Evolutionary conservation across 2,797 vertebrate species (phyloP).

Genomic region (Ptychadena robeensis): DNA sequence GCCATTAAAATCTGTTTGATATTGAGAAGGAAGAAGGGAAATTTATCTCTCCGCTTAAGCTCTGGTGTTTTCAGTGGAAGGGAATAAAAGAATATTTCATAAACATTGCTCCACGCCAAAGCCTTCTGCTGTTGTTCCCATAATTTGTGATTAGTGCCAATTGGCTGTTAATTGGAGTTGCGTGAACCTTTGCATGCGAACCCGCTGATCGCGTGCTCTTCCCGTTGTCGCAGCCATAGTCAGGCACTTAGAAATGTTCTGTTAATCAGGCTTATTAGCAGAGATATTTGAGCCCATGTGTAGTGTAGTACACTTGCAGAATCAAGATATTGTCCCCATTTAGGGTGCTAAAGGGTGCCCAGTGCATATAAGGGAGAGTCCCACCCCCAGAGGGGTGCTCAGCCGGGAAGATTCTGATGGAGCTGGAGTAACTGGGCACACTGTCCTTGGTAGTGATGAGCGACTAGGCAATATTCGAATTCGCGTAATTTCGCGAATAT

Average conservation of each 20-base stretch:
- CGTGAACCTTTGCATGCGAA: conserved; percentile 34
- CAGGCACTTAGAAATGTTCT: conserved; percentile 14
- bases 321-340: no score
- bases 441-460: no score
- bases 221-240: conserved; percentile 9
- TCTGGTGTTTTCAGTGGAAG: conserved; percentile 54
- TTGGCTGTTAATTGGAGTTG: conserved; percentile 55
- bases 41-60: conserved; percentile 22
- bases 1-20: conserved; percentile 54
- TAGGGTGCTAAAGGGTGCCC: no score
- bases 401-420: no score
- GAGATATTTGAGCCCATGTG: no score
- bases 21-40: conserved; percentile 43
- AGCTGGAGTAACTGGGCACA: no score
- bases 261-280: conserved; percentile 30
- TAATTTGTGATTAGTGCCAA: conserved; percentile 53
- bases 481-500: no score
- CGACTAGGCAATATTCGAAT: no score
- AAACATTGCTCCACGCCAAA: conserved; percentile 45
- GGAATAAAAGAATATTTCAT: conserved; percentile 58
- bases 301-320: no score
- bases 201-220: conserved; percentile 9
- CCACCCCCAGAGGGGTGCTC: no score
- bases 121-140: conserved; percentile 30
- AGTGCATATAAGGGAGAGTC: no score